Percentiles rank a stretch among this genome's conserved stretches.
Evolutionary conservation across 2,888 invertebrate species (phyloP).

Genomic region (Globia sparganii): DNA sequence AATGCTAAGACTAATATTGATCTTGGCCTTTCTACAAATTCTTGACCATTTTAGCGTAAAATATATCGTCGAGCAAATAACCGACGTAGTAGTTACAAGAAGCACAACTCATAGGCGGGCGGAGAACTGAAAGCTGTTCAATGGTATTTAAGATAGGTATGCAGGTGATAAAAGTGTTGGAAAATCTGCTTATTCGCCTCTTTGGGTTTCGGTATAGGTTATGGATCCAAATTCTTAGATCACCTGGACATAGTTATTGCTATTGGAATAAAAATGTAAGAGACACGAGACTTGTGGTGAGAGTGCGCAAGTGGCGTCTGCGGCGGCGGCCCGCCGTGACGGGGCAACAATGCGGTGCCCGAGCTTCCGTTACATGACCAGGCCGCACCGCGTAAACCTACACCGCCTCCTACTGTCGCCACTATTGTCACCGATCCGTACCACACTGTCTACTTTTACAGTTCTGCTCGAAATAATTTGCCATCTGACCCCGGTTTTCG

Average conservation of each 20-base stretch:
- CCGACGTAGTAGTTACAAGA: background rate
- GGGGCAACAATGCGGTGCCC: slow-evolving; percentile 74
- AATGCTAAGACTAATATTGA: slow-evolving; percentile 24
- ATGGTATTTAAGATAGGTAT: background rate
- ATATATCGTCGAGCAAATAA: background rate
- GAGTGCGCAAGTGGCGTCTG: slow-evolving; percentile 63
- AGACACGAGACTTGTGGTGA: slow-evolving; percentile 58
- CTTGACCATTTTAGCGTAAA: slow-evolving; percentile 7
- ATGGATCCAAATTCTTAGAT: background rate
- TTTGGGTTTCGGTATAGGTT: background rate
- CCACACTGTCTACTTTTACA: slow-evolving; percentile 44
- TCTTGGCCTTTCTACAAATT: slow-evolving; percentile 8
- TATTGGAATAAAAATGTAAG: slow-evolving; percentile 13
- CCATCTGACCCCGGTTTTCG: slow-evolving; percentile 26
- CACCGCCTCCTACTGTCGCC: slow-evolving; percentile 72
- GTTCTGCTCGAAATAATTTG: slow-evolving; percentile 51
- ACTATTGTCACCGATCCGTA: slow-evolving; percentile 67
- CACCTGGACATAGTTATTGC: background rate
- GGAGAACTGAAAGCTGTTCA: background rate
- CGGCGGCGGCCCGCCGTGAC: slow-evolving; percentile 70
- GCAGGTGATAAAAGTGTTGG: background rate
- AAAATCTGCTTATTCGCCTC: background rate
- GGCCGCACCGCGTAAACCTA: slow-evolving; percentile 73
- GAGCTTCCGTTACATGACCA: slow-evolving; percentile 76
- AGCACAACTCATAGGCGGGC: background rate